Evolutionary conservation across 2,888 invertebrate species (phyloP).

Genomic region (Pristionchus arcanus): DNA sequence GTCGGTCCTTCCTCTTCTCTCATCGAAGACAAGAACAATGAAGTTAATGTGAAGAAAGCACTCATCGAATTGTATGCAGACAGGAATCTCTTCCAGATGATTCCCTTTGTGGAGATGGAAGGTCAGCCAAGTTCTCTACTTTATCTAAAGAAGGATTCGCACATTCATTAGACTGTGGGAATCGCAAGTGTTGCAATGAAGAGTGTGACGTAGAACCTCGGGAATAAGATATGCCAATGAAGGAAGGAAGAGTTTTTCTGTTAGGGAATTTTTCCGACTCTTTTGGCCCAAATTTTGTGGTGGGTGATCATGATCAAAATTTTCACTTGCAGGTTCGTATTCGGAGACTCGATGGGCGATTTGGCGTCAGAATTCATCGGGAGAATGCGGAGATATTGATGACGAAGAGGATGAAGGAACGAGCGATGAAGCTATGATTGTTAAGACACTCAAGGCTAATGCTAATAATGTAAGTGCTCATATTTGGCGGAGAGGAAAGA

Average conservation of each 20-base stretch:
- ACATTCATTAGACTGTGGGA: not conserved
- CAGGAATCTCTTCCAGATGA: conserved; percentile 73
- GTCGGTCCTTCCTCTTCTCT: conserved; percentile 16
- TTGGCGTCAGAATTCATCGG: conserved; percentile 75
- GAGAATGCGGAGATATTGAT: conserved; percentile 74
- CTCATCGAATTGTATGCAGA: conserved; percentile 75
- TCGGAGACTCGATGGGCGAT: conserved; percentile 77
- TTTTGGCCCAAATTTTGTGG: no score
- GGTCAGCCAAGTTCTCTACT: conserved; percentile 58
- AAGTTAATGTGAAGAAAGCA: conserved; percentile 65
- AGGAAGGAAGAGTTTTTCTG: not conserved
- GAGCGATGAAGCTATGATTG: conserved; percentile 73
- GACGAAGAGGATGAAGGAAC: conserved; percentile 75
- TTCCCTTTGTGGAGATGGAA: conserved; percentile 73
- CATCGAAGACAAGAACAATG: not conserved
- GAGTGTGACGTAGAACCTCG: not conserved
- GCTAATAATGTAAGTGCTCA: conserved; percentile 57
- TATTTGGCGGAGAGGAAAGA: not conserved
- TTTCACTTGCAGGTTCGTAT: conserved; percentile 68
- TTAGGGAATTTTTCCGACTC: not conserved
- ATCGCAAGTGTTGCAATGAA: not conserved
- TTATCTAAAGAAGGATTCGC: no score
- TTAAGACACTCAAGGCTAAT: conserved; percentile 69
- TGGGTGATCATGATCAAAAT: not conserved
- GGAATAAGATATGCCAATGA: not conserved